A percentile compares a stretch with the other conserved stretches of the same genome.
Conservation (phyloP, 2,888 invertebrate species). For the Stenoptilia bipunctidactyla region DNA sequence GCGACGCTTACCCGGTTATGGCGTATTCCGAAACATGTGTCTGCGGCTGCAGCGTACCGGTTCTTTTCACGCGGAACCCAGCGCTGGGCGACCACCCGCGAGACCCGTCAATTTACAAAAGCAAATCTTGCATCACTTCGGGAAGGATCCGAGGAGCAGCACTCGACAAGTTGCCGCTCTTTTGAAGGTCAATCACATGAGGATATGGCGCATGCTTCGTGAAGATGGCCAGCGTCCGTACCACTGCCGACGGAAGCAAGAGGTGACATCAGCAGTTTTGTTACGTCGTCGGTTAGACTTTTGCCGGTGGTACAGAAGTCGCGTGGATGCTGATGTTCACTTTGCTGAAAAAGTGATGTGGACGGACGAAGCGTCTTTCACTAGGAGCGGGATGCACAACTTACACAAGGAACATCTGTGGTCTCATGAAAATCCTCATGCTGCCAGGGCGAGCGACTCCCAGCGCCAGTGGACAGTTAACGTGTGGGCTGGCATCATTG, state of each 20-base stretch:
- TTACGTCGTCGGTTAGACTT: background rate
- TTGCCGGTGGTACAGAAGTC: too few species aligned
- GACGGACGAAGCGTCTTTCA: too few species aligned
- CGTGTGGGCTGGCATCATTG: background rate
- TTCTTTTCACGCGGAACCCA: too few species aligned
- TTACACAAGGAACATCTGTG: slow-evolving; percentile 2
- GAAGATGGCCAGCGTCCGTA: slow-evolving; percentile 1
- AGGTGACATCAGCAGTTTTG: background rate
- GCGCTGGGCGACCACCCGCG: background rate
- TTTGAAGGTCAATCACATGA: background rate
- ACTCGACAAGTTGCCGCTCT: background rate
- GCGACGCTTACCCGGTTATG: background rate
- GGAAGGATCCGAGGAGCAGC: too few species aligned
- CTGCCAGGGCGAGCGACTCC: background rate
- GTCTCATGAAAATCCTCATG: background rate
- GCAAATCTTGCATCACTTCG: background rate
- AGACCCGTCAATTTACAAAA: background rate
- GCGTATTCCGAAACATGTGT: too few species aligned
- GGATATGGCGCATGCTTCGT: background rate
- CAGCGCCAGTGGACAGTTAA: slow-evolving; percentile 1
- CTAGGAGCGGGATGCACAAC: background rate
- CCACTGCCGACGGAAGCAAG: background rate
- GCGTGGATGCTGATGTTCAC: background rate
- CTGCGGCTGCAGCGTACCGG: too few species aligned
- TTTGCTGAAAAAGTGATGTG: background rate